Percentiles rank a stretch among this genome's conserved stretches.
These are phyloP conservation scores for Alfaro cultratus DNA, from an alignment of 2,797 vertebrate genomes.

Conservation along the genomic window DNA sequence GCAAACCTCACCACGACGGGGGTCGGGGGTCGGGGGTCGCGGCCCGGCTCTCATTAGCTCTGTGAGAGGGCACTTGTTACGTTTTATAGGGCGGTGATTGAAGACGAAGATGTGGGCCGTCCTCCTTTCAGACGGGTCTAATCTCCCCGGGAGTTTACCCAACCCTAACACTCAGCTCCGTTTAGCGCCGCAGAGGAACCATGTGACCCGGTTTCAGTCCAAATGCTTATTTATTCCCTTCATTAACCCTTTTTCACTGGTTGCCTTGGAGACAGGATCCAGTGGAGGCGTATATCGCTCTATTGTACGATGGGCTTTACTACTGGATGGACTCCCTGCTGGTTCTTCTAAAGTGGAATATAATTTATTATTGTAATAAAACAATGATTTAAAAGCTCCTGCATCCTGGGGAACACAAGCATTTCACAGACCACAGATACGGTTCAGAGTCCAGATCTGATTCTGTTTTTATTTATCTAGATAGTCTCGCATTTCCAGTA, in stretches of 20 bases:
- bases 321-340: background rate
- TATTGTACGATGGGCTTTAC: background rate
- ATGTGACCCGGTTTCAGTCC: slow-evolving; percentile 35
- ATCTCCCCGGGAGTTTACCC: slow-evolving; percentile 74
- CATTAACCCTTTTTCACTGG: slow-evolving; percentile 47
- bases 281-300: background rate
- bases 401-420: background rate
- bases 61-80: slow-evolving; percentile 64
- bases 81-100: slow-evolving; percentile 63
- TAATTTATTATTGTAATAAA: background rate
- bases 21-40: slow-evolving; percentile 71
- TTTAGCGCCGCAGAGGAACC: slow-evolving; percentile 46
- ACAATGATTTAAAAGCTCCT: background rate
- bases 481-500: too few relatives aligned
- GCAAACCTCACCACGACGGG: slow-evolving; percentile 56
- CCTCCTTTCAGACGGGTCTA: slow-evolving; percentile 61
- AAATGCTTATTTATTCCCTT: slow-evolving; percentile 28
- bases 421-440: background rate
- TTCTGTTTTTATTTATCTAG: too few relatives aligned
- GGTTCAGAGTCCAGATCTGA: background rate
- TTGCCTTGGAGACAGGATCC: background rate
- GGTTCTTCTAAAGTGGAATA: background rate
- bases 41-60: slow-evolving; percentile 72
- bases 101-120: slow-evolving; percentile 55
- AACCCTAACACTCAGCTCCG: slow-evolving; percentile 77